Base-by-base conservation (phyloP, 2,113 vertebrate genomes). In the Bubalus kerabau region DNA sequence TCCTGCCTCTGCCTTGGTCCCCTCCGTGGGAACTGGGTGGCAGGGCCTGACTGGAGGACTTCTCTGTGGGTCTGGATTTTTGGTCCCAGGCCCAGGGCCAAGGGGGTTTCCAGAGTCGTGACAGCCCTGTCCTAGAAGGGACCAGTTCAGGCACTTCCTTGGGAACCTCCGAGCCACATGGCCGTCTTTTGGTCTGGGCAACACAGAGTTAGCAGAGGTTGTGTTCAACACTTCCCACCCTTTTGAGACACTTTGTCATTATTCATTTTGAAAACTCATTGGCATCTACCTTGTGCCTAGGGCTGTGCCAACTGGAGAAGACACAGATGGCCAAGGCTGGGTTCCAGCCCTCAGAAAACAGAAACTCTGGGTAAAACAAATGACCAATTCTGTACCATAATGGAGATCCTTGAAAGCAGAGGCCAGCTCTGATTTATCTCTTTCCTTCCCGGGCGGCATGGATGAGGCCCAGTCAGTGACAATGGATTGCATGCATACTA, bases 31-130 rank as follows among this genome's bases (percentile, higher is more conserved):
- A 96, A 59, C 0, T 86, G 36, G n/a, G 89, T 57, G 64, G 11
- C 85, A 94, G 78, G 60, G 14, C 36, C 30, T 62, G 24, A 46
- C 14, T 26, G 62, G 50, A 96, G 91, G n/a, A 93, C 56, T 97
- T 98, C 91, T 84, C 92, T 97, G 83, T n/a, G n/a, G 62, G 81
- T 67, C 85, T 88, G 48, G 32, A 40, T 57, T 87, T 95, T 97
- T 59, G 81, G 74, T 74, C 36, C 93, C 46, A 23, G n/a, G 64
- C 84, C 36, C 36, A 62, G 62, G 83, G 43, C 30, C 23, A 8
- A 30, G 97, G 97, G 97, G 80, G n/a, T 97, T 98, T 97, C 96
- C 97, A 97, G 91, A 83, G 16, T 88, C 50, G 78, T 88, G 94
- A 97, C 96, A 95, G 82, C 54, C 3, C 67, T 91, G 85, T 94